Evolutionary conservation across 1,140 invertebrate species (phyloP).

Genomic region (Drosophila carrolli): DNA sequence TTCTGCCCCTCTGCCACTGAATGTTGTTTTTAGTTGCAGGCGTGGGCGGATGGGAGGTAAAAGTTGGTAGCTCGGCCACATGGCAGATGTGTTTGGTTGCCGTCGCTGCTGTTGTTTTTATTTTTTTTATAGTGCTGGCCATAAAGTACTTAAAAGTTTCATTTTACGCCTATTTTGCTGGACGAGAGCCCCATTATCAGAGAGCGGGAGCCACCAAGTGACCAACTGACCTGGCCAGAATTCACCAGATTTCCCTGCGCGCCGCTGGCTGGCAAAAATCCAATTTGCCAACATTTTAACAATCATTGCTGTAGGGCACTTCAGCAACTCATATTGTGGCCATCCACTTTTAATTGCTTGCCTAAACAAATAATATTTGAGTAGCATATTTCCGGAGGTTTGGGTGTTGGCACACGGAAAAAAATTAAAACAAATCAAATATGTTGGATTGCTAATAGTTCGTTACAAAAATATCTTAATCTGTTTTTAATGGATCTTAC

Average conservation of each 20-base stretch:
- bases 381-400: slow-evolving; percentile 55
- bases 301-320: slow-evolving; percentile 70
- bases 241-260: slow-evolving; percentile 18
- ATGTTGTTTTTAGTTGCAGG: slow-evolving; percentile 58
- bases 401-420: slow-evolving; percentile 4
- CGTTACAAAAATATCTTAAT: neutral
- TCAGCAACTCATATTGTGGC: slow-evolving; percentile 53
- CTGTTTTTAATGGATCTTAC: no score
- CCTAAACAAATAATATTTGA: slow-evolving; percentile 80
- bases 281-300: slow-evolving; percentile 80
- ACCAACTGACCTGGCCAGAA: slow-evolving; percentile 40
- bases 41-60: slow-evolving; percentile 21
- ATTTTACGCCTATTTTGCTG: slow-evolving; percentile 82
- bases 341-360: slow-evolving; percentile 74
- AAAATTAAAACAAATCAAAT: neutral
- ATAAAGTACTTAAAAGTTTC: slow-evolving; percentile 84
- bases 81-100: slow-evolving; percentile 72
- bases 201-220: slow-evolving; percentile 45
- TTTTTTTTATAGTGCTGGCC: slow-evolving; percentile 76
- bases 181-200: slow-evolving; percentile 68
- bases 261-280: slow-evolving; percentile 59
- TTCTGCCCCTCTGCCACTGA: slow-evolving; percentile 16
- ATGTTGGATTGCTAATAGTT: neutral
- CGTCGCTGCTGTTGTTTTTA: slow-evolving; percentile 26
- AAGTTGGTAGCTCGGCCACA: slow-evolving; percentile 69